phyloP scores from a whole-genome alignment of 2,888 invertebrate species.

The Mellilla xanthometata region DNA sequence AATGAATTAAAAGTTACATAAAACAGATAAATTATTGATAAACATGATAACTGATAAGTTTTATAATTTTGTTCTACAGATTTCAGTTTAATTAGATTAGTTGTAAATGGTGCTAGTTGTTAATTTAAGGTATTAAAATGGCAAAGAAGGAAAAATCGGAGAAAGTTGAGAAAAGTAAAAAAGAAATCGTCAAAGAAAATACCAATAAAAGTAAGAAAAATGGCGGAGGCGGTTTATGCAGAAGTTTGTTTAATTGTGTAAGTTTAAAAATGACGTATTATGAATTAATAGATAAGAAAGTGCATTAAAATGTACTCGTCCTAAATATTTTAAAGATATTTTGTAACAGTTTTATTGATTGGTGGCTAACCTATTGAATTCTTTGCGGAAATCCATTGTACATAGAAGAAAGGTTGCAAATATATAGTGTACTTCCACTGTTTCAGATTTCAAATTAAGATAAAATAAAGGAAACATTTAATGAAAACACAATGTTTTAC shows the following conservation, averaged over 20 bases:
- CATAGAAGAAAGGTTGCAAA: too few relatives aligned
- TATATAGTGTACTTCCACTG: too few relatives aligned
- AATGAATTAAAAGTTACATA: constrained; percentile 31
- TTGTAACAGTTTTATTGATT: too few relatives aligned
- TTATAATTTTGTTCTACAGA: neutral
- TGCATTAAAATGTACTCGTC: too few relatives aligned
- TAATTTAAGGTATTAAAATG: constrained; percentile 12
- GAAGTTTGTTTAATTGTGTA: constrained; percentile 20
- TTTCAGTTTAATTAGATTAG: constrained; percentile 14
- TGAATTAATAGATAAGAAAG: too few relatives aligned
- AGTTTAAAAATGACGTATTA: constrained; percentile 8
- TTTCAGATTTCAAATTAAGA: too few relatives aligned
- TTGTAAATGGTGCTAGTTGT: constrained; percentile 1
- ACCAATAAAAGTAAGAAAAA: neutral
- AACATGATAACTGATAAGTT: constrained; percentile 9
- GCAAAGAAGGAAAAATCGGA: constrained; percentile 19
- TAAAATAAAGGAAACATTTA: too few relatives aligned
- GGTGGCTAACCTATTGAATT: too few relatives aligned
- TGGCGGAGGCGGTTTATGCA: neutral
- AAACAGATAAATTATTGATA: constrained; percentile 20
- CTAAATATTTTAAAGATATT: too few relatives aligned
- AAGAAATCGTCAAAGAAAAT: constrained; percentile 3
- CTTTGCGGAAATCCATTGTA: too few relatives aligned
- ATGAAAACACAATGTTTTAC: too few relatives aligned
- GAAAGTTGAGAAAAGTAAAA: constrained; percentile 11